A percentile compares a stretch with the other conserved stretches of the same genome.
Conservation (phyloP, 2,888 invertebrate genomes). For the Stegana nigrithorax region DNA sequence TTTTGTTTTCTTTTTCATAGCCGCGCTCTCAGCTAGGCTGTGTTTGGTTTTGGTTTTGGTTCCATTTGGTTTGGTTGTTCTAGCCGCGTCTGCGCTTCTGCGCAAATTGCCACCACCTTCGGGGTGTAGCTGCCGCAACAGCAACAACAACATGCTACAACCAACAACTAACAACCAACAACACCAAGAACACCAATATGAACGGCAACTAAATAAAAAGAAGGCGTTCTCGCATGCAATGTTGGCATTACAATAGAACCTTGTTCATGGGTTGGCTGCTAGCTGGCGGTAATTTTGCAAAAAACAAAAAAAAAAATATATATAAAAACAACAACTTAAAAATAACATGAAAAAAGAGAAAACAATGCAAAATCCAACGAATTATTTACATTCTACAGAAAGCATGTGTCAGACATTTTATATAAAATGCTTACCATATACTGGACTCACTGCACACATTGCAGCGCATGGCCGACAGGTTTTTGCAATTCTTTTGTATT, state of each 20-base stretch:
- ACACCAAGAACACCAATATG: too few species aligned
- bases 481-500: too few species aligned
- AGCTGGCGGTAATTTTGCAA: too few species aligned
- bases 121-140: slow-evolving; percentile 2
- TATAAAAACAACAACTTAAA: too few species aligned
- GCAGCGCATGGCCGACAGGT: too few species aligned
- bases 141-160: background rate
- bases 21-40: background rate
- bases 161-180: background rate
- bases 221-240: slow-evolving; percentile 15
- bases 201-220: too few species aligned
- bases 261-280: too few species aligned
- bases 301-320: too few species aligned
- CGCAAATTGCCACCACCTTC: background rate
- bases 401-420: slow-evolving; percentile 1
- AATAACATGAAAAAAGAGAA: too few species aligned
- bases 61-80: background rate
- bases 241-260: slow-evolving; percentile 13
- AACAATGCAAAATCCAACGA: background rate
- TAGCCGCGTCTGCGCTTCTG: background rate
- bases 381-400: slow-evolving; percentile 8
- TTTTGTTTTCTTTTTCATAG: background rate
- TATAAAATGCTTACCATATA: too few species aligned
- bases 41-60: background rate
- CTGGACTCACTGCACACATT: too few species aligned